Conservation (phyloP, 2,113 vertebrate species). For the Cairina moschata region DNA sequence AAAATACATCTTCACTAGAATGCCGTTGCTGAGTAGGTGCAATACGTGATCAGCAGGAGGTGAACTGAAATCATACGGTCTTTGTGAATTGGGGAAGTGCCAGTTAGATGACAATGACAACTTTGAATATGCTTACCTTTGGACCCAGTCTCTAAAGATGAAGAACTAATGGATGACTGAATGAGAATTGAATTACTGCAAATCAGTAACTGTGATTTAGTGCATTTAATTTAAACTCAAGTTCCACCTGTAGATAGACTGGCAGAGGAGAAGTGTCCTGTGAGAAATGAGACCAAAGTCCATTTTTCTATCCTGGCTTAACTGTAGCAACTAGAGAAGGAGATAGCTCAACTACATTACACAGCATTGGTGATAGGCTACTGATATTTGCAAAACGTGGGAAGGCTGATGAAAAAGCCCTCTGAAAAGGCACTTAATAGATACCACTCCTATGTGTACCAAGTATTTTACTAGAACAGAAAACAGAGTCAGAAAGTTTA, state of each 20-base stretch:
- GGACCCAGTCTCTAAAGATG: not conserved
- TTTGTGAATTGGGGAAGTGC: not conserved
- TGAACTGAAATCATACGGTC: not conserved
- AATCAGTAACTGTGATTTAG: not conserved
- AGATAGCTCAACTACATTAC: not conserved
- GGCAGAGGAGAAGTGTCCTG: not conserved
- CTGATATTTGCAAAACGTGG: not conserved
- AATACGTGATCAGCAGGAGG: not conserved
- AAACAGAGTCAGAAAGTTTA: not conserved
- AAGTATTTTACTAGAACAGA: not conserved
- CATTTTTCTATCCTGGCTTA: not conserved
- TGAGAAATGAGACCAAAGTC: not conserved
- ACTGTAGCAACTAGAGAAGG: not conserved
- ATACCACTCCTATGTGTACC: not conserved
- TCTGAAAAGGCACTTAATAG: not conserved
- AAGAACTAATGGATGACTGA: not conserved
- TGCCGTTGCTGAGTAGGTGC: not conserved
- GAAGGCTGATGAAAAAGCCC: not conserved
- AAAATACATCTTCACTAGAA: not conserved
- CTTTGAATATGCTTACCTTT: not conserved
- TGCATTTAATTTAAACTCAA: not conserved
- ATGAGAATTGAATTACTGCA: not conserved
- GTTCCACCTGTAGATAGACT: not conserved
- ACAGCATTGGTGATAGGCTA: not conserved
- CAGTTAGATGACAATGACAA: fast-evolving